These are phyloP conservation scores for Halcyon malimbica DNA, from an alignment of 2,113 vertebrate genomes.

Conservation along the genomic window DNA sequence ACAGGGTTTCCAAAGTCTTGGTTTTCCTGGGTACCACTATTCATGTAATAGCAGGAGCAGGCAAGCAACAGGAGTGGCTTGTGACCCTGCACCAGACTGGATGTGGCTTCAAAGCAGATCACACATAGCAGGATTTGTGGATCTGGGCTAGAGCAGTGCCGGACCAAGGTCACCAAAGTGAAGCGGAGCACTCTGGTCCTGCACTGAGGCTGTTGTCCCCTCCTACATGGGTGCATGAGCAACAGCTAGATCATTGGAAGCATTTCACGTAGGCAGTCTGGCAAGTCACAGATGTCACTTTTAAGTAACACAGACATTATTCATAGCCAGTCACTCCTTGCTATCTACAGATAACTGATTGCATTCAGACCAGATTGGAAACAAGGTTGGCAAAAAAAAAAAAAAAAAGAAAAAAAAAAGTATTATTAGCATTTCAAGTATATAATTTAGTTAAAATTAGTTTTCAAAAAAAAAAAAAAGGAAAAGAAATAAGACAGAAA, in stretches of 20 bases:
- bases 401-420: too few species aligned
- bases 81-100: fast-evolving
- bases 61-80: background rate
- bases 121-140: background rate
- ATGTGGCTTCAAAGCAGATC: background rate
- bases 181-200: background rate
- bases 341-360: slow-evolving; percentile 62
- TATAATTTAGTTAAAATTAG: too few species aligned
- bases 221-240: background rate
- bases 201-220: background rate
- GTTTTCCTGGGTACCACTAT: background rate
- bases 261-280: slow-evolving; percentile 64
- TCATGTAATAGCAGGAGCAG: fast-evolving
- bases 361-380: slow-evolving; percentile 61
- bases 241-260: slow-evolving; percentile 26
- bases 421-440: too few species aligned
- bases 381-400: slow-evolving; percentile 25
- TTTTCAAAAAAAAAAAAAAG: too few species aligned
- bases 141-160: fast-evolving
- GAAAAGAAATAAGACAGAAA: too few species aligned
- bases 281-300: slow-evolving; percentile 66
- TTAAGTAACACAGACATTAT: slow-evolving; percentile 60
- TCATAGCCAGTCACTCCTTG: slow-evolving; percentile 52
- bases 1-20: background rate
- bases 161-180: background rate